phyloP scores from a whole-genome alignment of 2,888 invertebrate species.

The Tiphia femorata region DNA sequence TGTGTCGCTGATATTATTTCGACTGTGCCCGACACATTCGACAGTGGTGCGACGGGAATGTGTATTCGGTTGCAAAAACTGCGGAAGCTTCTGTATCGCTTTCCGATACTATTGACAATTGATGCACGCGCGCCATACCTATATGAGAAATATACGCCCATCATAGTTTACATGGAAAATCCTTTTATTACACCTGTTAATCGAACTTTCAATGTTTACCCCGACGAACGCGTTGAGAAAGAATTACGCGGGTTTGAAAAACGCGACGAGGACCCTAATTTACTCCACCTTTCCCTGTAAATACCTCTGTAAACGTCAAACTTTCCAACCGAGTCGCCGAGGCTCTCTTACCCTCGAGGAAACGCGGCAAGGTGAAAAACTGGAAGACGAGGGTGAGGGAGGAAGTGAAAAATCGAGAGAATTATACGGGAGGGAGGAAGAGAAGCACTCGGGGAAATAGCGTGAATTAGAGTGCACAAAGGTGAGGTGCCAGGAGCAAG shows the following conservation, averaged over 20 bases:
- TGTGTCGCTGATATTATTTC: slow-evolving; percentile 16
- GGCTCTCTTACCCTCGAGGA: too few species aligned
- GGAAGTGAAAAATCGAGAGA: slow-evolving; percentile 20
- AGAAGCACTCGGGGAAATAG: too few species aligned
- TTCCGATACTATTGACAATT: slow-evolving; percentile 40
- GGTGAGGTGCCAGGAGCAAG: slow-evolving; percentile 38
- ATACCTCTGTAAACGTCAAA: too few species aligned
- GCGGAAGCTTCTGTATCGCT: slow-evolving; percentile 34
- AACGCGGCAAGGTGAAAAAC: too few species aligned
- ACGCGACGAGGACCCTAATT: neutral
- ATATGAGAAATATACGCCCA: slow-evolving; percentile 22
- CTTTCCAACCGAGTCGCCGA: too few species aligned
- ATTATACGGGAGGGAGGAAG: too few species aligned
- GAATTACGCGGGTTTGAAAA: neutral
- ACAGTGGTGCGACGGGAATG: slow-evolving; percentile 13
- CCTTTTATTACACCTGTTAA: slow-evolving; percentile 25
- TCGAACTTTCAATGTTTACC: slow-evolving; percentile 11
- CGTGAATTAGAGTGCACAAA: slow-evolving; percentile 48
- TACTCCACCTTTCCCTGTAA: too few species aligned
- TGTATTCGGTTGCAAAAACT: slow-evolving; percentile 33
- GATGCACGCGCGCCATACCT: slow-evolving; percentile 11
- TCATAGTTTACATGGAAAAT: slow-evolving; percentile 15
- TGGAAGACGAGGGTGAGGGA: neutral
- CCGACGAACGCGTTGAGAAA: slow-evolving; percentile 12
- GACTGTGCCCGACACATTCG: slow-evolving; percentile 13